Conservation (phyloP, 2,113 vertebrate genomes). For the Megalops atlanticus region DNA sequence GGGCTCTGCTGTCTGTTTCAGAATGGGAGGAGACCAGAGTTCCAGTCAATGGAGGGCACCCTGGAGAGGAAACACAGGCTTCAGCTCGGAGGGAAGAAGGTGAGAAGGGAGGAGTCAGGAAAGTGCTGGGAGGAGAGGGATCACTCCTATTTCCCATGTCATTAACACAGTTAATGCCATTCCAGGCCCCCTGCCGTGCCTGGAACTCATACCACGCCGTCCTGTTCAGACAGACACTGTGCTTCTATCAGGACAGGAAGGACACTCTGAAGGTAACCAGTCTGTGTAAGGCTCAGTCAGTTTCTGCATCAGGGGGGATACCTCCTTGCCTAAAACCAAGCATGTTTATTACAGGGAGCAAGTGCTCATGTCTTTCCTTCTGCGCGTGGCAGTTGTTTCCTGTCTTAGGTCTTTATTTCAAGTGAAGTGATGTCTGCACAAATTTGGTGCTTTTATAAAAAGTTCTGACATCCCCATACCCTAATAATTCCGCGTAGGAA, state of each 20-base stretch:
- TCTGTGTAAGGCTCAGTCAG: neutral
- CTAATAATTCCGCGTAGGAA: too few relatives aligned
- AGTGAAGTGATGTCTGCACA: too few relatives aligned
- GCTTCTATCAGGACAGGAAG: constrained; percentile 83
- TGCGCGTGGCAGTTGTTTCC: too few relatives aligned
- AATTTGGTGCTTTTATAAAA: too few relatives aligned
- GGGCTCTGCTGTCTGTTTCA: constrained; percentile 44
- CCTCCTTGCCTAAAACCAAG: neutral
- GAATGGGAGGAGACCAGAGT: constrained; percentile 61
- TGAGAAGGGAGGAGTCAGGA: neutral
- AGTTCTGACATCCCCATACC: too few relatives aligned
- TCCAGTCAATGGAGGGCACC: constrained; percentile 79
- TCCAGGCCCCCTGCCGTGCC: constrained; percentile 76
- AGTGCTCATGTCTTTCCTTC: too few relatives aligned
- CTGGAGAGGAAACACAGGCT: constrained; percentile 82
- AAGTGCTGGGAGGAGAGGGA: neutral
- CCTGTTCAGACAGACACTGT: constrained; percentile 79
- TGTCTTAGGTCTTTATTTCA: too few relatives aligned
- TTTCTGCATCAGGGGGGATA: too few relatives aligned
- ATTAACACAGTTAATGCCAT: constrained; percentile 49
- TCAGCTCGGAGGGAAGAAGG: constrained; percentile 66
- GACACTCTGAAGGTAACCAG: constrained; percentile 75
- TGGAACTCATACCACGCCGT: constrained; percentile 79
- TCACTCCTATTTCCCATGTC: neutral
- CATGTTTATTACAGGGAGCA: too few relatives aligned